Evolutionary conservation across 2,797 vertebrate species (phyloP), one percentile per base, ranked within the genome.

Genomic region (Leptoclinus maculatus): DNA sequence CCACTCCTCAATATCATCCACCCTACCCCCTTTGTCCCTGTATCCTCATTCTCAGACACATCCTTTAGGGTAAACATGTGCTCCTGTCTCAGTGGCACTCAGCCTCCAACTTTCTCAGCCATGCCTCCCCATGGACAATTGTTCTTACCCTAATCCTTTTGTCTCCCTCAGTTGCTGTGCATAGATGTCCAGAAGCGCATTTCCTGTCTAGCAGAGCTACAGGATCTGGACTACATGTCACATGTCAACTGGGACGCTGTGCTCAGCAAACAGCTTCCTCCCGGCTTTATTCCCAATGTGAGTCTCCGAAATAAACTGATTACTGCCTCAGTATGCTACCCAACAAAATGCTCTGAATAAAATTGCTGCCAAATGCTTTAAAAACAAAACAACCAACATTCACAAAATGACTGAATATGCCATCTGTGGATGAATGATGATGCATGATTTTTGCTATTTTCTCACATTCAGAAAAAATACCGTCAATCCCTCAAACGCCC

Each of bases 201-300:
- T 79, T 97, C 96, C 79, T 96, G 95, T 86, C 93, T 99, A 65
- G 94, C 94, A 0, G 96, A 98, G 79, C 88, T 99, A 54, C 97
- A 98, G 89, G 95, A 93, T 76, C 93, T 96, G 66, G 95, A 96
- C 0, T 97, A 95, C 57, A 94, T 99, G 92, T 96, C 95, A 34
- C 95, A 97, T 13, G 94, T 97, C 84, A 97, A 97, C 91, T 99
- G 98, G 98, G 96, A 98, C 14, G 94, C 96, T 3, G 97, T 98
- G 75, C 92, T 98, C 54, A 95, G 94, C 92, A 99, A 99, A 89
- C 95, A 95, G 86, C 90, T 97, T 63, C 78, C 92, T 53, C 97
- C 98, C 3, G 96, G 95, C 67, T 99, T 99, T 90, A 94, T 97
- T 86, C 98, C 98, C 79, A 96, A 95, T 8, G 98, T 97, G 91